These are phyloP conservation scores for Spongilla lacustris DNA, from an alignment of 37 sponge, comb jelly and placozoan genomes.

Conservation along the genomic window DNA sequence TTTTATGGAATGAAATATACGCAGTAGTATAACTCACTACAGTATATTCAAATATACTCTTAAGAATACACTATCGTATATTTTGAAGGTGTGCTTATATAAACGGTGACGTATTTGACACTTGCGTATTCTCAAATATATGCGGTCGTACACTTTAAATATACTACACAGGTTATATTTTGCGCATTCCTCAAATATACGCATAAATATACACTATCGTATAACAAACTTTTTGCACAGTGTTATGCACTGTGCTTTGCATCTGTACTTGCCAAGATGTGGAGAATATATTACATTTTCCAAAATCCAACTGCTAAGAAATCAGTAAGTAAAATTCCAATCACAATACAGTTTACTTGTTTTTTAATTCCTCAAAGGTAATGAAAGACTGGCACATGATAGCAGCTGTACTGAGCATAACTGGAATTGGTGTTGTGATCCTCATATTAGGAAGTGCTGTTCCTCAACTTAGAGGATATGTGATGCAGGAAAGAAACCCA, in stretches of 20 bases:
- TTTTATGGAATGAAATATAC: no score
- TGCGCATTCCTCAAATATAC: no score
- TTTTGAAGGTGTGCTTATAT: no score
- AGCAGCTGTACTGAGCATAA: background rate
- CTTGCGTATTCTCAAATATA: no score
- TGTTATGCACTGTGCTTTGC: background rate
- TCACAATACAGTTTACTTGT: background rate
- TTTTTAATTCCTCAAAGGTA: background rate
- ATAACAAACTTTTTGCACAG: no score
- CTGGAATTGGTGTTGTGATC: background rate
- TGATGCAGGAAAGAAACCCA: background rate
- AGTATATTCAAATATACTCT: no score
- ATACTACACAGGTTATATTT: no score
- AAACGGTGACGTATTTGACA: no score
- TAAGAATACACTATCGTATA: no score
- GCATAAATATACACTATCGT: no score
- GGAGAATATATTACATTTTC: background rate
- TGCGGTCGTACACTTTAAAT: no score
- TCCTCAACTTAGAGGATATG: background rate
- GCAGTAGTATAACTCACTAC: no score
- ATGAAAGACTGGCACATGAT: slow-evolving; percentile 40
- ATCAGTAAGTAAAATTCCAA: background rate
- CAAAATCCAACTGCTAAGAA: background rate
- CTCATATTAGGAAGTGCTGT: background rate
- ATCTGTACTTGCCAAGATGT: background rate